phyloP scores from a whole-genome alignment of 2,888 invertebrate genomes.

The Aporophyla lueneburgensis region DNA sequence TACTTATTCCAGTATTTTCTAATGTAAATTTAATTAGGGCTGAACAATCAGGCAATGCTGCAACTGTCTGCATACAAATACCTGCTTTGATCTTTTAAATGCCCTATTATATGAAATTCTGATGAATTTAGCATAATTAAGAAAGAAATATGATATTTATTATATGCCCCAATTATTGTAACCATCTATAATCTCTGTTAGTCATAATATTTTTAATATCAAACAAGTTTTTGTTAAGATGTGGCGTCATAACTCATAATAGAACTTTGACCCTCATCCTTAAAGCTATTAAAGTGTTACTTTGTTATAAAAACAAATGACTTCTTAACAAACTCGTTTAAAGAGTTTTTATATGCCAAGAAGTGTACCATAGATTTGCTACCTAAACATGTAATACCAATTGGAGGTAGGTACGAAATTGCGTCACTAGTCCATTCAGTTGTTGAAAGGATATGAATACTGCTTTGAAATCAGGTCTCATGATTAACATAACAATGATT shows the following conservation, averaged over 20 bases:
- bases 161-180: not conserved
- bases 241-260: constrained; percentile 12
- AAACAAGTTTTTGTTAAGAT: constrained; percentile 32
- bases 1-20: not conserved
- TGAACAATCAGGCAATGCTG: constrained; percentile 17
- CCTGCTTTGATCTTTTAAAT: constrained; percentile 17
- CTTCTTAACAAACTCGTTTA: constrained; percentile 20
- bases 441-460: constrained; percentile 50
- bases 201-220: not conserved
- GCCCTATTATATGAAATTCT: constrained; percentile 1
- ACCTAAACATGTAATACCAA: constrained; percentile 40
- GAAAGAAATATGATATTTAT: not conserved
- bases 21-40: not conserved
- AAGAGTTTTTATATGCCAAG: constrained; percentile 27
- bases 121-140: constrained; percentile 6
- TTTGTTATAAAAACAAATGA: constrained; percentile 42
- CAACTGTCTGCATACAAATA: constrained; percentile 22
- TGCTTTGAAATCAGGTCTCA: constrained; percentile 60
- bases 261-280: constrained; percentile 3
- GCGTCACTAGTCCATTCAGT: constrained; percentile 51
- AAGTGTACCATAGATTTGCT: constrained; percentile 18
- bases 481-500: constrained; percentile 66
- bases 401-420: constrained; percentile 26
- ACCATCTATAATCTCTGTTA: not conserved
- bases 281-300: constrained; percentile 25